Evolutionary conservation across 53 echinoderm and acorn worm genomes (phyloP), one percentile per base, ranked within the genome.

Genomic region (Paelopatides confundens): DNA sequence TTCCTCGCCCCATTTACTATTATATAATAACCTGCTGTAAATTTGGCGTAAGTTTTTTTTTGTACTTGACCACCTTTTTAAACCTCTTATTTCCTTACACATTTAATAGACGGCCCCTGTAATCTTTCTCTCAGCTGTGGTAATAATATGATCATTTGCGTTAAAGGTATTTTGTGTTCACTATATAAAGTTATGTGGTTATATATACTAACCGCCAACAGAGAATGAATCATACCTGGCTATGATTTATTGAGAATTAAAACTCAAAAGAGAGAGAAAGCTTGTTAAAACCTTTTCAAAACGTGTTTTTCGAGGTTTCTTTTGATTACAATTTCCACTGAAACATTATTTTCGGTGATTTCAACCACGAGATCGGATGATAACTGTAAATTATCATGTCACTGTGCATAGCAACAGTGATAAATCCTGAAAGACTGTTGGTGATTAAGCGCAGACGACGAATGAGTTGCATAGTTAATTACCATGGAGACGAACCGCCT

Each of bases 401-500:
- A 74, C 46, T 4, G 26, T 26, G 2, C 18, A 4, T 38, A 39
- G 74, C 74, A 46, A 74, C 36, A 24, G 74, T 24, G 74, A 74
- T 74, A 74, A 74, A 74, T 74, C 28, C 26, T 47, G 21, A 39
- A 39, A 74, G 10, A 21, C 27, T 13, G 15, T 26, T 74, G 46
- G 40, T 40, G 27, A 43, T 74, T 12, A 74, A 74, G 35, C 58
- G 74, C 14, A 38, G 46, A 26, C 74, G 40, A 74, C 40, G 24
- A 74, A 46, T 40, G 40, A 74, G 24, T 46, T 46, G 74, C 38
- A 74, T 74, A 9, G 74, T 74, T 74, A 74, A 71, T 74, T 46
- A 74, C 40, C 74, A 74, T 39, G 74, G 74, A n/a, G 74, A 27
- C 74, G 21, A 23, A 58, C 21, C 58, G 58, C n/a, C 24, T 23